Base-by-base conservation (phyloP, 2,888 invertebrate genomes). In the Macrosoma leucophasiata region DNA sequence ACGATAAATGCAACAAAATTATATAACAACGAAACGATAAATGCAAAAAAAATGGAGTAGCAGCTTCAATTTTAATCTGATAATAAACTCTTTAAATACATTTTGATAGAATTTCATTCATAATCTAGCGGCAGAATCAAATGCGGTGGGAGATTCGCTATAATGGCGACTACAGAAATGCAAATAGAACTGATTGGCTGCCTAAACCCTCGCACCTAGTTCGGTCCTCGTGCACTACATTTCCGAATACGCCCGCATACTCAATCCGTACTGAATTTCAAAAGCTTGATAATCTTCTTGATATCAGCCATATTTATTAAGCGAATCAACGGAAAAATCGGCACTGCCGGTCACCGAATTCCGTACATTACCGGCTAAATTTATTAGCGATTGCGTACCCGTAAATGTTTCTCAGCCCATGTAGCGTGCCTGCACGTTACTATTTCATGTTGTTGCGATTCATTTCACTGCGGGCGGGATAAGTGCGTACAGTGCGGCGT, bases 181-280 rank as follows among this genome's bases (percentile, higher is more conserved):
- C 58, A 72, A 71, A 73, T 67, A 67, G 54, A 59, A 57, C 61
- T 69, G 68, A 71, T 73, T 72, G 65, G 62, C 55, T 59, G 44
- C 43, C 46, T 35, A 41, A 44, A 35, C 39, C 27, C 41, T 39
- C 42, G 37, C 39, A 34, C 42, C 41, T 39, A 45, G 46, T 46
- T 41, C 59, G 56, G 58, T 51, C 44, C 47, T 48, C 48, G 43
- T 47, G 36, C 39, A 48, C 38, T 43, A 46, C 39, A 49, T 49
- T 55, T 48, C 50, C 45, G 26, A 36, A 36, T 41, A 39, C 42
- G 35, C 36, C 43, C 43, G 40, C 42, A 45, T 43, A 23, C 20
- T 20, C 31, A 38, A n/a, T 36, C 31, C 19, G 30, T 27, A 34
- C 31, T 41, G 36, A 39, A 38, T 44, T 43, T 39, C 42, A 35